Evolutionary conservation across 2,797 vertebrate genomes (phyloP).

Genomic region (Falco concolor): DNA sequence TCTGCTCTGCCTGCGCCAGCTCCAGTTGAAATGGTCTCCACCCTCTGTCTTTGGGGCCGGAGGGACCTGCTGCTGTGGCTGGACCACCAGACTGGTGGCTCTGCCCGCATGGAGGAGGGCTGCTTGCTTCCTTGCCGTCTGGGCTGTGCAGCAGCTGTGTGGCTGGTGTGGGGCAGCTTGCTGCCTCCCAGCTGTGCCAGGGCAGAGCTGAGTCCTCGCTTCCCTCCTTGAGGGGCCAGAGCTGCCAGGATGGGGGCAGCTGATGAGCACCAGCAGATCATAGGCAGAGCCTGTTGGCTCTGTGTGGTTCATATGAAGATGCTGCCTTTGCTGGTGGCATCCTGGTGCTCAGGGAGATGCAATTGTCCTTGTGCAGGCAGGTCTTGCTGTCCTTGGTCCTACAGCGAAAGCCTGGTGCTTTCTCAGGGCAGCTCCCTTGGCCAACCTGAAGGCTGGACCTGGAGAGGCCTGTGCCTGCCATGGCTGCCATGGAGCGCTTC

Average conservation of each 20-base stretch:
- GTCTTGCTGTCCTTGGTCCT: not conserved
- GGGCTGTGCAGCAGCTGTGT: accelerated
- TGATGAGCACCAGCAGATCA: not conserved
- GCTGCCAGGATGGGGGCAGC: not conserved
- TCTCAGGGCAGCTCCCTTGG: not conserved
- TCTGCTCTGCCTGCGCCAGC: not conserved
- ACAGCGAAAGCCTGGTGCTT: not conserved
- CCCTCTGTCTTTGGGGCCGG: accelerated
- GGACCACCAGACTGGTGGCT: not conserved
- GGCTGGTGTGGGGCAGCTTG: accelerated
- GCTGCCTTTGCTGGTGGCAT: not conserved
- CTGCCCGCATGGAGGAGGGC: not conserved
- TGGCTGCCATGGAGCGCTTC: accelerated
- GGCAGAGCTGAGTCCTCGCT: not conserved
- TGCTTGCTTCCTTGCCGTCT: accelerated
- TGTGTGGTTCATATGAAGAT: not conserved
- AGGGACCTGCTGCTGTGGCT: not conserved
- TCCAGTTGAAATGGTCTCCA: accelerated
- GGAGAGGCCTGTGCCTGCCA: not conserved
- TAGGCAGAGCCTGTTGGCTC: not conserved
- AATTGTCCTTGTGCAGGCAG: not conserved
- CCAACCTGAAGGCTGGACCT: accelerated
- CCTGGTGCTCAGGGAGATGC: not conserved
- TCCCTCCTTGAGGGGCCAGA: not conserved
- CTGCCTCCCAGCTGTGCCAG: not conserved